These are phyloP conservation scores for Colinus virginianus DNA, from an alignment of 2,113 vertebrate species.

Conservation along the genomic window DNA sequence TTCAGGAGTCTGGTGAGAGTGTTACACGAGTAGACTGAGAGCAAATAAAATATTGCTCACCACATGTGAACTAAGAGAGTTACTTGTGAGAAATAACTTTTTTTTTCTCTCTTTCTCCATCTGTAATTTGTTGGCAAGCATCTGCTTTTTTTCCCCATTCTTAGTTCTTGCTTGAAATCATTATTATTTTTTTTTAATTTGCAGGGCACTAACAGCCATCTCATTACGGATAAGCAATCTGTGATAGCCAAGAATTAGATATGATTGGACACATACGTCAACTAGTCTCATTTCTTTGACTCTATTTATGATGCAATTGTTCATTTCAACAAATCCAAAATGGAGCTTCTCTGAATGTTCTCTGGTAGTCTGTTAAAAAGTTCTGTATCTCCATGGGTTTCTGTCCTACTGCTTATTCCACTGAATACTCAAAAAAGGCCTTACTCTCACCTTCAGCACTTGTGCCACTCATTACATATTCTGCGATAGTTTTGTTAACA, in stretches of 20 bases:
- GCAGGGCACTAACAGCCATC: neutral
- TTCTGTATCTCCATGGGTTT: neutral
- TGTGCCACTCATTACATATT: neutral
- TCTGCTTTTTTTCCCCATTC: neutral
- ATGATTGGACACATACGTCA: neutral
- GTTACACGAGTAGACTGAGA: neutral
- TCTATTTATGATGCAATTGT: neutral
- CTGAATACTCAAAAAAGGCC: neutral
- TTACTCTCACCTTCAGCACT: neutral
- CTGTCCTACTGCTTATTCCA: neutral
- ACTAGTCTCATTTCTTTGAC: constrained; percentile 6
- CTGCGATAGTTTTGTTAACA: neutral
- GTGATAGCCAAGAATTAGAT: neutral
- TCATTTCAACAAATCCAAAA: neutral
- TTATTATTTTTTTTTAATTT: constrained; percentile 8
- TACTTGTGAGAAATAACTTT: constrained; percentile 11
- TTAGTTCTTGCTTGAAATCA: constrained; percentile 16
- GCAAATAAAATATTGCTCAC: constrained; percentile 9
- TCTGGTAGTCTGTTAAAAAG: neutral
- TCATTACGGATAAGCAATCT: neutral
- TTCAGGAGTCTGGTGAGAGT: constrained; percentile 1
- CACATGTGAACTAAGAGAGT: neutral
- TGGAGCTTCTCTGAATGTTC: neutral
- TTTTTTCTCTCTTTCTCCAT: constrained; percentile 20
- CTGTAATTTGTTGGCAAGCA: constrained; percentile 32